Evolutionary conservation across 2,797 vertebrate genomes (phyloP).

Genomic region (Coregonus suidteri): DNA sequence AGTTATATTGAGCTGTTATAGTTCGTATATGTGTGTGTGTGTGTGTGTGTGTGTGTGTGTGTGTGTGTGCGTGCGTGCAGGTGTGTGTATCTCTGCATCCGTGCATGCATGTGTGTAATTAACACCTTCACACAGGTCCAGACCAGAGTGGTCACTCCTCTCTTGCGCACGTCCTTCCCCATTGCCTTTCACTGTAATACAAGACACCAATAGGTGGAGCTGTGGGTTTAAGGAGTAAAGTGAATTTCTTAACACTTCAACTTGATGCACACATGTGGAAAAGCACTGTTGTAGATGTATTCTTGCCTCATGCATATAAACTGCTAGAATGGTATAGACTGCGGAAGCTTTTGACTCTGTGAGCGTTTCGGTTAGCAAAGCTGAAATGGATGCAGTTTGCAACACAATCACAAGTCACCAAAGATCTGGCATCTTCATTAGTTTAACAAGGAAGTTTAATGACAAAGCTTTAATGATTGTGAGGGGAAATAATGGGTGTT

Average conservation of each 20-base stretch:
- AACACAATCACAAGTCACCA: conserved; percentile 54
- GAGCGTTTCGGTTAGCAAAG: conserved; percentile 51
- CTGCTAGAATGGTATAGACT: conserved; percentile 47
- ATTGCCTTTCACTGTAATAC: conserved; percentile 22
- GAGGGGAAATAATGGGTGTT: conserved; percentile 50
- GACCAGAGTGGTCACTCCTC: conserved; percentile 21
- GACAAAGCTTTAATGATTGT: conserved; percentile 61
- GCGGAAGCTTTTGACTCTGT: conserved; percentile 46
- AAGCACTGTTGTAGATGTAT: conserved; percentile 60
- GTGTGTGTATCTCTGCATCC: conserved; percentile 29
- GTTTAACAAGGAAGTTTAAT: conserved; percentile 66
- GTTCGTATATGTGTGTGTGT: background rate
- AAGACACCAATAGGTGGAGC: conserved; percentile 71
- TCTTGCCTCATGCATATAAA: conserved; percentile 18
- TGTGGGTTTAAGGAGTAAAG: conserved; percentile 67
- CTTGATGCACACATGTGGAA: conserved; percentile 67
- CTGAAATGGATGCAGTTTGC: conserved; percentile 50
- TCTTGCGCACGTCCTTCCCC: conserved; percentile 32
- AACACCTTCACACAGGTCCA: background rate
- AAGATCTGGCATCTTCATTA: conserved; percentile 57
- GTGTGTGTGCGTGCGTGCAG: background rate
- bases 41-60: conserved; percentile 22
- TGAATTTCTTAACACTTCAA: conserved; percentile 63
- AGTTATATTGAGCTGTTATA: background rate
- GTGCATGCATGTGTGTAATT: conserved; percentile 23